These are phyloP conservation scores for Nematostella vectensis DNA, from an alignment of 92 coral and sea anemone genomes.

Conservation along the genomic window DNA sequence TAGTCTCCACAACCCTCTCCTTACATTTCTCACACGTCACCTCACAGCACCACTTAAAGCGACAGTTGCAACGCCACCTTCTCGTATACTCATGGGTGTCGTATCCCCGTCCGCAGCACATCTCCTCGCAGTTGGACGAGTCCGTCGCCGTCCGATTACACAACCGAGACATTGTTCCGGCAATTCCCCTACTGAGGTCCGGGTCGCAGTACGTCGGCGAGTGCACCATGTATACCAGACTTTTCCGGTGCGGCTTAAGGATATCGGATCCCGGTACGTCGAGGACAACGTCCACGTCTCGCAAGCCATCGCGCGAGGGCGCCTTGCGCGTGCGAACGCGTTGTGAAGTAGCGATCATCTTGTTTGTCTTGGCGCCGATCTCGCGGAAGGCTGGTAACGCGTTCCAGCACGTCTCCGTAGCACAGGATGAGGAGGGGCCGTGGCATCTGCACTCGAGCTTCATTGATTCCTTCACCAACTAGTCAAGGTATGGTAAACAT, in stretches of 20 bases:
- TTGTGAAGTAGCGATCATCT: slow-evolving; percentile 11
- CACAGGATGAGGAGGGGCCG: slow-evolving; percentile 70
- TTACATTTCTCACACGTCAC: slow-evolving; percentile 69
- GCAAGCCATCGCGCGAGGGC: slow-evolving; percentile 28
- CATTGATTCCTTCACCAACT: slow-evolving; percentile 53
- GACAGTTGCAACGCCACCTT: slow-evolving; percentile 43
- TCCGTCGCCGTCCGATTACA: slow-evolving; percentile 40
- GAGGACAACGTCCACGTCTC: slow-evolving; percentile 32
- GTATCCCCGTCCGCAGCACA: slow-evolving; percentile 84
- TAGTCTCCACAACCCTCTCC: slow-evolving; percentile 35
- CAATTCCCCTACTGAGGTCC: slow-evolving; percentile 12
- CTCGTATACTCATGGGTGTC: slow-evolving; percentile 40
- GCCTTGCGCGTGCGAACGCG: slow-evolving; percentile 25
- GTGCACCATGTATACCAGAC: slow-evolving; percentile 22
- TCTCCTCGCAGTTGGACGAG: slow-evolving; percentile 31
- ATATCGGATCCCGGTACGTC: slow-evolving; percentile 4
- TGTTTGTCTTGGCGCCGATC: slow-evolving; percentile 28
- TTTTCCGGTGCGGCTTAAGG: slow-evolving; percentile 9
- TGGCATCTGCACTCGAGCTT: slow-evolving; percentile 66
- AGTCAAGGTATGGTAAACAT: slow-evolving; percentile 13
- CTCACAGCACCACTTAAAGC: slow-evolving; percentile 72
- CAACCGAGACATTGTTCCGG: slow-evolving; percentile 42
- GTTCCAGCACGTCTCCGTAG: slow-evolving; percentile 73
- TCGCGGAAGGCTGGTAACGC: slow-evolving; percentile 47
- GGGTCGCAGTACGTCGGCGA: slow-evolving; percentile 54